Percentiles rank a stretch among this genome's conserved stretches.
These are phyloP conservation scores for Ditylenchus weischeri DNA, from an alignment of 2,888 invertebrate species.

Conservation along the genomic window DNA sequence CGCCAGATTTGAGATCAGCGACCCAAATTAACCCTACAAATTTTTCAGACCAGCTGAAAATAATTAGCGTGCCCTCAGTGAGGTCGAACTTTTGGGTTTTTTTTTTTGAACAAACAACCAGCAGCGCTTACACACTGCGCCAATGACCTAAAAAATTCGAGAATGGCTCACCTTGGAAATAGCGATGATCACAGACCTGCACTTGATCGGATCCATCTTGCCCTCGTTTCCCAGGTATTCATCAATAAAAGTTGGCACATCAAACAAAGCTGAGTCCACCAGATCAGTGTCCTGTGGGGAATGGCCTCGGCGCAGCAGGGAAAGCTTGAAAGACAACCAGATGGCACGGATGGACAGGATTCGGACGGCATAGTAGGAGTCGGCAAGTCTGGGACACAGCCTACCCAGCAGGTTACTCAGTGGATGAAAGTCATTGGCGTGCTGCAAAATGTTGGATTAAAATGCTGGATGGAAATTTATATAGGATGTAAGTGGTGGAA, in stretches of 20 bases:
- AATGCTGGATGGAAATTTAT: neutral
- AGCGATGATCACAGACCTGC: conserved; percentile 41
- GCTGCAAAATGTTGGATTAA: conserved; percentile 18
- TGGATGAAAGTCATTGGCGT: conserved; percentile 53
- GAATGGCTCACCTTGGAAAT: conserved; percentile 33
- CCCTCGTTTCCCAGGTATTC: conserved; percentile 48
- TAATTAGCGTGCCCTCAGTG: too few relatives aligned
- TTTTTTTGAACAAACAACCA: too few relatives aligned
- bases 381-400: conserved; percentile 54
- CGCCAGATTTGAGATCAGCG: too few relatives aligned
- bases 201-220: conserved; percentile 44
- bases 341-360: conserved; percentile 32
- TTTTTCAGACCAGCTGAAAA: too few relatives aligned
- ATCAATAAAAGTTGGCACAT: conserved; percentile 39
- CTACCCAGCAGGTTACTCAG: conserved; percentile 54
- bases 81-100: too few relatives aligned
- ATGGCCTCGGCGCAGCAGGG: conserved; percentile 35
- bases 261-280: conserved; percentile 33
- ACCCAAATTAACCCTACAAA: too few relatives aligned
- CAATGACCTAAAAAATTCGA: too few relatives aligned
- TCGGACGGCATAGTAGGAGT: conserved; percentile 50
- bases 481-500: neutral
- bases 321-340: conserved; percentile 37
- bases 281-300: conserved; percentile 33
- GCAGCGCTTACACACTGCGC: too few relatives aligned